Percentiles rank a stretch among this genome's conserved stretches.
Conservation (phyloP, 1,140 invertebrate genomes). For the Holcopasites calliopsidis region DNA sequence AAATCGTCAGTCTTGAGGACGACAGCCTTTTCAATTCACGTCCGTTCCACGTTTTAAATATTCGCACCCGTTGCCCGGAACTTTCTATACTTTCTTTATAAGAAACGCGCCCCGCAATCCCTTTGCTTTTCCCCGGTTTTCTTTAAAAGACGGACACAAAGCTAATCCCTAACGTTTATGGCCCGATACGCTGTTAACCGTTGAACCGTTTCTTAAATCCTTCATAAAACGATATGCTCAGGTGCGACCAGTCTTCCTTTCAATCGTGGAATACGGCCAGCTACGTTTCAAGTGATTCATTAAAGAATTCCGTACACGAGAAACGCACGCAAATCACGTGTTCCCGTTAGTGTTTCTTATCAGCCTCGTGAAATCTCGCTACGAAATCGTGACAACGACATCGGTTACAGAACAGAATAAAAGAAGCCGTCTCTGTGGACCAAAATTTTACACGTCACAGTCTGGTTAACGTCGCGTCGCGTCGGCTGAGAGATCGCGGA, state of each 20-base stretch:
- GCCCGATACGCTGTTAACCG: neutral
- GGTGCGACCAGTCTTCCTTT: neutral
- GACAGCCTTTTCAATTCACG: neutral
- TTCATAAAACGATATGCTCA: neutral
- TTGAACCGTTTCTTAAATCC: neutral
- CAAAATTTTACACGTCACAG: slow-evolving; percentile 27
- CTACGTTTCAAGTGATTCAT: no score
- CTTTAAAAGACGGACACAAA: neutral
- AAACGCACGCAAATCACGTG: neutral
- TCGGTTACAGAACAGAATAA: neutral
- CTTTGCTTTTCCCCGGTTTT: no score
- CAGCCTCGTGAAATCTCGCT: neutral
- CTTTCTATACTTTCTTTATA: no score
- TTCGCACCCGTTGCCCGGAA: no score
- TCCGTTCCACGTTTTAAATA: neutral
- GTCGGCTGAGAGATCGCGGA: slow-evolving; percentile 24
- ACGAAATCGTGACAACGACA: neutral
- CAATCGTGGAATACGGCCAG: neutral
- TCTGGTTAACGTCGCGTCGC: slow-evolving; percentile 28
- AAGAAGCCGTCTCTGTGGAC: neutral
- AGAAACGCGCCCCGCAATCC: no score
- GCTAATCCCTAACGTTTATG: neutral
- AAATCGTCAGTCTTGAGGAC: neutral
- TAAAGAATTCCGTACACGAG: no score
- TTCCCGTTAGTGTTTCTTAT: neutral